Base-by-base conservation (phyloP, 2,113 vertebrate genomes). In the Riparia riparia region DNA sequence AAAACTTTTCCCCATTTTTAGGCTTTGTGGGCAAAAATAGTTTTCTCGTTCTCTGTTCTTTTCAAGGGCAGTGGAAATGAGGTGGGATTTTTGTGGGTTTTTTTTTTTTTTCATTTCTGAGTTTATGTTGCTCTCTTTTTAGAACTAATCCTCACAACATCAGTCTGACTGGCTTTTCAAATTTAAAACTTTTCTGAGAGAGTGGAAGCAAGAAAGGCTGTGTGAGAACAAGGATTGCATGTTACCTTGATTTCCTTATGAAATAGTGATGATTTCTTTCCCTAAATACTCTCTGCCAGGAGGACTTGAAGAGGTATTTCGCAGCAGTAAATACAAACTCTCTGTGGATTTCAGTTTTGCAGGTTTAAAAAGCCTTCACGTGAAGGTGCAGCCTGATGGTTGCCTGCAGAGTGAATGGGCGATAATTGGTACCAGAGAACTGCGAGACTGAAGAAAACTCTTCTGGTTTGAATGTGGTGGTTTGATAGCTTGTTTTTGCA, bases 321-420 rank as follows among this genome's bases (percentile, higher is more conserved):
- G 12, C 45, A 47, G 69, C 1, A 8, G 7, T 14, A 28, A 83
- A 70, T 12, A 1, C 6, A 26, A 60, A 22, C 4, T 29, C 26
- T 26, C 42, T 14, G 34, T 60, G 54, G 7, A 19, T 81, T 81
- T 81, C 3, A 57, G 31, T 42, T 83, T 20, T 34, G 13, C 18
- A 61, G 10, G 3, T 41, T 77, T 57, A 4, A 39, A 68, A 65
- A 44, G 5, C 6, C 1, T 26, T 7, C 18, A 32, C 0, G 0
- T 37, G 60, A 49, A 65, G 64, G 7, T 31, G 50, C 72, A 69
- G 57, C 29, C 7, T 39, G 44, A 7, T 2, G 5, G 28, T 49
- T 86, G 45, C 68, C 49, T 68, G 58, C 15, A 25, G 51, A 66
- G 13, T 17, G 42, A 32, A 12, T 7, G 58, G 31, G 11, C 42